phyloP scores from a whole-genome alignment of 2,888 invertebrate genomes.

The Calliopum simillimum region DNA sequence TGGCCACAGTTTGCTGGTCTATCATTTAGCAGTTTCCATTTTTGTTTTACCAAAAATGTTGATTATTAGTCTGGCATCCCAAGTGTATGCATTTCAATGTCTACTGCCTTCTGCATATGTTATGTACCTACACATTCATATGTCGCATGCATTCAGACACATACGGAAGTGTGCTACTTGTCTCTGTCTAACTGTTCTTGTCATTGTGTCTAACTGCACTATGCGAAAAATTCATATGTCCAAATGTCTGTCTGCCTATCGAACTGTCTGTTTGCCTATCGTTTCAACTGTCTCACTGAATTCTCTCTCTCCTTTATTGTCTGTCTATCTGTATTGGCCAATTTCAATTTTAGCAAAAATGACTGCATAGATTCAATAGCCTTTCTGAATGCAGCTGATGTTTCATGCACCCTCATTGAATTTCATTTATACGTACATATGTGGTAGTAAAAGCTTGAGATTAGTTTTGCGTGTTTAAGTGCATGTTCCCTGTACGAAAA shows the following conservation, averaged over 20 bases:
- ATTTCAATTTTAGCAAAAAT: constrained; percentile 45
- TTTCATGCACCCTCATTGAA: neutral
- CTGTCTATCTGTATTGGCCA: constrained; percentile 46
- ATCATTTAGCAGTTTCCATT: neutral
- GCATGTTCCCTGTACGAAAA: no score
- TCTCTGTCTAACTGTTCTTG: neutral
- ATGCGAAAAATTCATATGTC: no score
- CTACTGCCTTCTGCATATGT: neutral
- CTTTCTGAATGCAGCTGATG: neutral
- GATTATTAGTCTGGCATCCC: neutral
- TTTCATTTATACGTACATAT: neutral
- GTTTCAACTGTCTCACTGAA: no score
- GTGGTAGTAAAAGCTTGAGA: neutral
- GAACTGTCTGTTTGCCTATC: no score
- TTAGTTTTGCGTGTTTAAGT: no score
- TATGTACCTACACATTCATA: no score
- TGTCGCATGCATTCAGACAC: neutral
- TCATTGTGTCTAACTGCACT: neutral
- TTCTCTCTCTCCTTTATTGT: constrained; percentile 11
- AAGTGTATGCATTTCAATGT: constrained; percentile 15
- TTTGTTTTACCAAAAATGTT: neutral
- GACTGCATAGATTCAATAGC: constrained; percentile 1
- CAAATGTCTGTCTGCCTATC: neutral
- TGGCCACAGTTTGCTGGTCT: neutral
- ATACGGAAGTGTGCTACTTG: neutral